A percentile compares a stretch with the other conserved stretches of the same genome.
Conservation (phyloP, 2,797 vertebrate species). For the Falco rusticolus region DNA sequence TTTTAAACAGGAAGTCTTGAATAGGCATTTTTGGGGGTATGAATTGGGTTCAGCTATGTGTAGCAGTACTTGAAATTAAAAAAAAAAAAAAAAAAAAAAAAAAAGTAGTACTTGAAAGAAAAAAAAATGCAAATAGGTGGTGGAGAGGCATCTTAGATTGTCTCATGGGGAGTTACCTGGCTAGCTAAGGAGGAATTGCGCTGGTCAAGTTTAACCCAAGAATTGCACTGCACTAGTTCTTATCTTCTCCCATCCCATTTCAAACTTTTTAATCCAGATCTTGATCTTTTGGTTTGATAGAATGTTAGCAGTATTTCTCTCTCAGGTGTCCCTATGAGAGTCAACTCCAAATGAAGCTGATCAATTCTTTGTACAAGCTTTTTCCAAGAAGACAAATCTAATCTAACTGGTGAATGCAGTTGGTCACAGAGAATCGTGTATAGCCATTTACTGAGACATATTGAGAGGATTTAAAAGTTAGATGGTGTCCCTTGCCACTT, state of each 20-base stretch:
- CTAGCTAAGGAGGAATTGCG: not conserved
- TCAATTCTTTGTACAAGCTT: not conserved
- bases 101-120: not conserved
- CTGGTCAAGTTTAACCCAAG: not conserved
- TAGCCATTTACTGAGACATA: not conserved
- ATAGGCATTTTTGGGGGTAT: not conserved
- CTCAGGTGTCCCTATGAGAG: not conserved
- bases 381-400: not conserved
- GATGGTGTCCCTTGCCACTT: not conserved
- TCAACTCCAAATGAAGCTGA: not conserved
- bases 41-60: not conserved
- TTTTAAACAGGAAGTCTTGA: not conserved
- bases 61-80: not conserved
- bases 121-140: not conserved
- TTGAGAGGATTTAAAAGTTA: not conserved
- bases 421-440: not conserved
- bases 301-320: not conserved
- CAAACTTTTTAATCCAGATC: not conserved
- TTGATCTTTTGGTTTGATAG: not conserved
- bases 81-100: no score
- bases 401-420: not conserved
- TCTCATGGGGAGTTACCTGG: not conserved
- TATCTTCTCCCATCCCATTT: not conserved
- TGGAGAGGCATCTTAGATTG: not conserved
- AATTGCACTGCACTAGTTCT: not conserved